Percentiles rank a stretch among this genome's conserved stretches.
These are phyloP conservation scores for Saimiri boliviensis DNA, from an alignment of 2,113 vertebrate species.

Conservation along the genomic window DNA sequence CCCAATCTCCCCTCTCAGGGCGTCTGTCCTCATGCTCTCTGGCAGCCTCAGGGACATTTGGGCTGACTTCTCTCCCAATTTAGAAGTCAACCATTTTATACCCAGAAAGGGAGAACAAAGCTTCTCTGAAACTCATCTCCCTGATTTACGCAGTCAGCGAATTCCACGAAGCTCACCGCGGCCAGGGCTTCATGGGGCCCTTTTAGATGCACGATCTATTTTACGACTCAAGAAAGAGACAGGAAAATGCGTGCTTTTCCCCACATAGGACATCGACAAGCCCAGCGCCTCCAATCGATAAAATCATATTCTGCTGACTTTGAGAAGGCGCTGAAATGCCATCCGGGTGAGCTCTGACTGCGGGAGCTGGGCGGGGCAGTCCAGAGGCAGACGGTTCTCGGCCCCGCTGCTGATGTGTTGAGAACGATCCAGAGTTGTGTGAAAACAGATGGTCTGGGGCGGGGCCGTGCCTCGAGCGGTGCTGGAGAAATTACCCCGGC, in stretches of 20 bases:
- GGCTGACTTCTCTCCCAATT: rapidly evolving
- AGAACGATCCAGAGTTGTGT: rapidly evolving
- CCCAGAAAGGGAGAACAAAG: neutral
- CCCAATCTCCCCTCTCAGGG: neutral
- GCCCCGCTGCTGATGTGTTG: neutral
- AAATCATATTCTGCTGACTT: slow-evolving; percentile 36
- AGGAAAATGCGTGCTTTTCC: neutral
- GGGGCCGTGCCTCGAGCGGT: neutral
- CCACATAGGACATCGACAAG: neutral
- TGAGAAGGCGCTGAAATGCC: neutral
- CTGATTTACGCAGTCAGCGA: slow-evolving; percentile 56
- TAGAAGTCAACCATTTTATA: neutral
- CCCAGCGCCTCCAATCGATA: neutral
- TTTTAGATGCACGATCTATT: neutral
- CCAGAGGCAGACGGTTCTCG: neutral
- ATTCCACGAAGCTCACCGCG: rapidly evolving
- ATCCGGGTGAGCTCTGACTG: neutral
- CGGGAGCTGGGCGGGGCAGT: rapidly evolving
- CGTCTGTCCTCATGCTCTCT: rapidly evolving
- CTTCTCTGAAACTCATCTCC: neutral
- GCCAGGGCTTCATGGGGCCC: neutral
- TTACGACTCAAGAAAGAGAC: slow-evolving; percentile 26
- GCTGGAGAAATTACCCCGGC: neutral
- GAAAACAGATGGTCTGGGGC: neutral
- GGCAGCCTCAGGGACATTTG: neutral